These are phyloP conservation scores for Acanthopleura granulata DNA, from an alignment of 2,888 invertebrate genomes.

Conservation along the genomic window DNA sequence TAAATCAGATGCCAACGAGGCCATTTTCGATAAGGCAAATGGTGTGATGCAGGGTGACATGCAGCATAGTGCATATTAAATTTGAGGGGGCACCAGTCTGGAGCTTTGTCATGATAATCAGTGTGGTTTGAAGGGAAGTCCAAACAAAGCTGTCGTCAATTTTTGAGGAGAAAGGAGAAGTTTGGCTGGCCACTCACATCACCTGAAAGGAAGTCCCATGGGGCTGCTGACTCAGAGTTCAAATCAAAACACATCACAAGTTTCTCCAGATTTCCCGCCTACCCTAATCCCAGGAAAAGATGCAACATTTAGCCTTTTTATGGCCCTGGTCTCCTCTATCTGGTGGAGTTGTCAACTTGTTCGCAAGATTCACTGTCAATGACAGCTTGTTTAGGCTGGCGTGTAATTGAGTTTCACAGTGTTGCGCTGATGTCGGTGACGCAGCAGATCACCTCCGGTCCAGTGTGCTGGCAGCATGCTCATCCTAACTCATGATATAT, in stretches of 20 bases:
- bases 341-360: constrained; percentile 14
- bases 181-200: not conserved
- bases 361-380: not conserved
- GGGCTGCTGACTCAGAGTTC: not conserved
- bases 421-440: constrained; percentile 9
- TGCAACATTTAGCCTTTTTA: constrained; percentile 13
- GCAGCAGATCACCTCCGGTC: not conserved
- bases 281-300: constrained; percentile 5
- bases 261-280: not conserved
- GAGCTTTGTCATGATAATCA: constrained; percentile 17
- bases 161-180: not conserved
- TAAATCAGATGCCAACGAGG: constrained; percentile 15
- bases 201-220: not conserved
- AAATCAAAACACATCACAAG: not conserved
- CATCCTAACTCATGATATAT: not conserved
- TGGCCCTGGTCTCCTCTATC: constrained; percentile 3
- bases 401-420: constrained; percentile 15
- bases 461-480: too few species aligned
- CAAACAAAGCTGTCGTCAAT: constrained; percentile 19
- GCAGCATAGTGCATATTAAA: constrained; percentile 4
- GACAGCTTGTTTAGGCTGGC: constrained; percentile 16
- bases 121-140: not conserved
- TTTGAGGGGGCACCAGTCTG: not conserved
- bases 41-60: not conserved
- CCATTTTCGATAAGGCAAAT: not conserved